A percentile compares a stretch with the other conserved stretches of the same genome.
phyloP scores from a whole-genome alignment of 2,797 vertebrate genomes.

The Silurus lanzhouensis region DNA sequence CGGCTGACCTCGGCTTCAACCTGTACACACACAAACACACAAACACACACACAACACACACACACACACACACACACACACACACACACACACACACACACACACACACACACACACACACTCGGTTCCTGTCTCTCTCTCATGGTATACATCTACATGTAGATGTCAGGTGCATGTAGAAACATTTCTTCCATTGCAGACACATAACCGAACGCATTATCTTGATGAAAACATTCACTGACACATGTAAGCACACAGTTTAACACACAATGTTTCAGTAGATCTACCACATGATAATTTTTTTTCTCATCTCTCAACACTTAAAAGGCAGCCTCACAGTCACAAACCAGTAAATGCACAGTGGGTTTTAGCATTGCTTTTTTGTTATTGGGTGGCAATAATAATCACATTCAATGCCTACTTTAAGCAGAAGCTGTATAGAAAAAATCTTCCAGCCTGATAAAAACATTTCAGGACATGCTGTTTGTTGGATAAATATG shows the following conservation, averaged over 20 bases:
- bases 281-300: background rate
- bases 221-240: background rate
- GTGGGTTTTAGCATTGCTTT: background rate
- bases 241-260: background rate
- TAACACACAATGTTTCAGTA: background rate
- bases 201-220: background rate
- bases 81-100: background rate
- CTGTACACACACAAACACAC: background rate
- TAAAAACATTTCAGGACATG: background rate
- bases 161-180: background rate
- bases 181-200: background rate
- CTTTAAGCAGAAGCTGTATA: background rate
- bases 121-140: background rate
- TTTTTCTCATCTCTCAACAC: background rate
- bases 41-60: no score
- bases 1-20: constrained; percentile 38
- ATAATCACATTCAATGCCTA: background rate
- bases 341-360: background rate
- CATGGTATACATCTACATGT: background rate
- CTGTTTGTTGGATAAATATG: background rate
- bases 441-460: background rate
- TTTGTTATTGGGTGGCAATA: no score
- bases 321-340: background rate
- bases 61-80: background rate
- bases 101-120: background rate